Evolutionary conservation across 35 echinoderm and acorn worm genomes (phyloP), one percentile per base, ranked within the genome.

Genomic region (Apostichopus californicus): DNA sequence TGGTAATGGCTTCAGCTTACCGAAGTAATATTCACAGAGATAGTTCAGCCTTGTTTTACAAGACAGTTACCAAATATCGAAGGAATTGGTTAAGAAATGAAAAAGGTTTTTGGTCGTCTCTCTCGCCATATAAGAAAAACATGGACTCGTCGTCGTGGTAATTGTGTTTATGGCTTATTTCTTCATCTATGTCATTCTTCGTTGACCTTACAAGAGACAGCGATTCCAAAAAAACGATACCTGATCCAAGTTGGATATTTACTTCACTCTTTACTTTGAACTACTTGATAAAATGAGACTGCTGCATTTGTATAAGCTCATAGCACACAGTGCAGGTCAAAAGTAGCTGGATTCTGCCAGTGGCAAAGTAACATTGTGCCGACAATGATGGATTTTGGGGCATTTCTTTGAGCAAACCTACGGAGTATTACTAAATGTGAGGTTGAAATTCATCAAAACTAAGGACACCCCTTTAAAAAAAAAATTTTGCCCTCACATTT

Each of bases 121-220:
- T 73, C 34, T 75, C 20, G 18, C n/a, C 71, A 22, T 73, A 73
- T 18, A 73, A 73, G 5, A 18, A 73, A 73, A 28, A 28, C 26
- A 46, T 46, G 34, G 1, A 46, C 34, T 46, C 34, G 34, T 46
- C 3, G 34, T 75, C 71, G 14, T 75, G 71, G n/a, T 75, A 75
- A 75, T 75, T 75, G 71, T 75, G 71, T 75, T 75, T 75, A 75
- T 75, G 71, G 71, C 5, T 75, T 75, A 75, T 75, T 75, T 75
- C 71, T 75, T 75, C 71, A 75, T 14, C n/a, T 75, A 75, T 75
- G 71, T 75, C 71, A 18, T 75, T 75, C 20, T 75, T 14, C 24
- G 71, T 75, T 75, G 71, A 75, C 71, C 71, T 75, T 75, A 75
- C 7, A 61, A 22, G 71, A 20, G n/a, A n/a, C 71, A 75, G 71